These are phyloP conservation scores for Charaxes varanes DNA, from an alignment of 1,140 invertebrate species.

Conservation along the genomic window DNA sequence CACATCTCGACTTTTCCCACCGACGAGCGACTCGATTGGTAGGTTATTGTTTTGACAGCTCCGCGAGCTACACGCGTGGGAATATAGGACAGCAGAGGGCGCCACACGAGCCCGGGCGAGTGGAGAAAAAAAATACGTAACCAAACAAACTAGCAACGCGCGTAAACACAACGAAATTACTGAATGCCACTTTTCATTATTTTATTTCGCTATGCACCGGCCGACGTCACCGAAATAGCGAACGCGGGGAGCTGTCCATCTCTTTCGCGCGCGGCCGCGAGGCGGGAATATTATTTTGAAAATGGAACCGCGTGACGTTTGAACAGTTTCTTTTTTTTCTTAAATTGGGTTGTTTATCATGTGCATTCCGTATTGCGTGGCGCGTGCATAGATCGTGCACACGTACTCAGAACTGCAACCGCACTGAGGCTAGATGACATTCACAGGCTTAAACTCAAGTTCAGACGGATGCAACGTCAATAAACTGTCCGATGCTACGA, in stretches of 20 bases:
- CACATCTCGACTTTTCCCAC: slow-evolving; percentile 13
- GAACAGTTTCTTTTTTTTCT: slow-evolving; percentile 28
- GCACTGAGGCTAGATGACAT: slow-evolving; percentile 68
- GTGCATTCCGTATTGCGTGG: slow-evolving; percentile 18
- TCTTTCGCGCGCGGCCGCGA: slow-evolving; percentile 40
- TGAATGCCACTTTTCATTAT: slow-evolving; percentile 70
- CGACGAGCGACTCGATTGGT: slow-evolving; percentile 1
- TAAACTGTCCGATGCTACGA: slow-evolving; percentile 42
- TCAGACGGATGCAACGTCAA: slow-evolving; percentile 56
- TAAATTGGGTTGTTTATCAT: slow-evolving; percentile 17
- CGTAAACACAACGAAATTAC: slow-evolving; percentile 70
- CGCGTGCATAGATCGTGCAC: slow-evolving; percentile 44
- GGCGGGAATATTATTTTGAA: slow-evolving; percentile 47
- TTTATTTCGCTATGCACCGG: slow-evolving; percentile 66
- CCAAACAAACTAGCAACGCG: slow-evolving; percentile 65
- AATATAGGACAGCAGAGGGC: slow-evolving; percentile 43
- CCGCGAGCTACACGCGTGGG: slow-evolving; percentile 38
- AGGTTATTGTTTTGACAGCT: slow-evolving; percentile 57
- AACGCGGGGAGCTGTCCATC: slow-evolving; percentile 41
- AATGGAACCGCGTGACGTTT: slow-evolving; percentile 37
- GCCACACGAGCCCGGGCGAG: slow-evolving; percentile 29
- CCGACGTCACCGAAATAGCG: slow-evolving; percentile 60
- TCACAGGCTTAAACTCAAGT: slow-evolving; percentile 63
- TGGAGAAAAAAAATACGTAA: slow-evolving; percentile 31
- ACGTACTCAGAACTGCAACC: slow-evolving; percentile 46